Conservation (phyloP, 1,140 invertebrate genomes). For the Zaprionus vittiger region DNA sequence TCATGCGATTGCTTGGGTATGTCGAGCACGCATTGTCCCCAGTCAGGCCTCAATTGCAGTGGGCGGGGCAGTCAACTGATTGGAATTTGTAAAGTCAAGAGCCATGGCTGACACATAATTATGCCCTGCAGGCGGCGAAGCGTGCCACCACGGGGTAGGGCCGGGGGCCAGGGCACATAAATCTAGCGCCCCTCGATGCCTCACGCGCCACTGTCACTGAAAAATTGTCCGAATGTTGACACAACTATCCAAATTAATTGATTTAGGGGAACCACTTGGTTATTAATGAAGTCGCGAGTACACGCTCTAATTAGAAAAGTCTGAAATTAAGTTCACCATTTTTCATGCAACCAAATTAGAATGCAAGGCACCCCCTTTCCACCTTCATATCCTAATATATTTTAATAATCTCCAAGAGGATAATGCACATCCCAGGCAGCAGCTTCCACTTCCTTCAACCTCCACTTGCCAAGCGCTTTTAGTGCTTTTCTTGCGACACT, state of each 20-base stretch:
- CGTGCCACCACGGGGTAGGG: constrained; percentile 46
- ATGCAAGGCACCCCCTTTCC: constrained; percentile 10
- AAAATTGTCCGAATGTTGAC: constrained; percentile 75
- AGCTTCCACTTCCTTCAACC: background rate
- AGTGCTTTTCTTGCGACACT: constrained; percentile 46
- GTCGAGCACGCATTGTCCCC: constrained; percentile 43
- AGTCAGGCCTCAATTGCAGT: constrained; percentile 23
- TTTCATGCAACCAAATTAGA: constrained; percentile 64
- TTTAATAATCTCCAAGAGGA: constrained; percentile 67
- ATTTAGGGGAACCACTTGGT: constrained; percentile 67
- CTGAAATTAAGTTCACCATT: constrained; percentile 59
- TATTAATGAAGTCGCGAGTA: constrained; percentile 77
- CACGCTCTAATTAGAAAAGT: constrained; percentile 73
- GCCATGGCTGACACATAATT: constrained; percentile 79
- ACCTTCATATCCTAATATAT: constrained; percentile 46
- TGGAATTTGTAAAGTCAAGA: constrained; percentile 81
- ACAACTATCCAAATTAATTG: constrained; percentile 82
- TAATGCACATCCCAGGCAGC: constrained; percentile 24
- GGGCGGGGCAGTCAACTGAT: constrained; percentile 46
- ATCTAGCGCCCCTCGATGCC: constrained; percentile 42
- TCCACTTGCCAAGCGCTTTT: constrained; percentile 33
- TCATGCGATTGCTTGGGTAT: constrained; percentile 58
- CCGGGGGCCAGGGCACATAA: constrained; percentile 37
- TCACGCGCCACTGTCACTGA: constrained; percentile 57
- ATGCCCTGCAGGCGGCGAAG: constrained; percentile 65